Evolutionary conservation across 92 coral and sea anemone genomes (phyloP).

Genomic region (Epizoanthus illoricatus): DNA sequence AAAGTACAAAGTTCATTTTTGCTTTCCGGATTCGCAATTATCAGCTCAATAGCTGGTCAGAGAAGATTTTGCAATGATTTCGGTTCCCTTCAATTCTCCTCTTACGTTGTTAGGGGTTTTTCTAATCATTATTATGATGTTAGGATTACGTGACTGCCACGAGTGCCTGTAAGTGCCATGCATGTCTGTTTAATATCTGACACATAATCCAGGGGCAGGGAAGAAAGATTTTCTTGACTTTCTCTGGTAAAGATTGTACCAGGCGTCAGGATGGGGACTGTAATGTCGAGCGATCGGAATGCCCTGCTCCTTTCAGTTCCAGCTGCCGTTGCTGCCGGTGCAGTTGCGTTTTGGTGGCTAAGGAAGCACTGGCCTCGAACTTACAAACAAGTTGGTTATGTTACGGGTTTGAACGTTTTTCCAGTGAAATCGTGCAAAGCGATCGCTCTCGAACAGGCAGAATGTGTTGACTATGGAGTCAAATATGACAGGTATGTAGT

Average conservation of each 20-base stretch:
- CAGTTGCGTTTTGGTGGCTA: constrained; percentile 46
- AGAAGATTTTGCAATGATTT: too few species aligned
- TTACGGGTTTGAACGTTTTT: constrained; percentile 48
- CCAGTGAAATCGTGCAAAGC: constrained; percentile 73
- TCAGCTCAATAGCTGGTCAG: too few species aligned
- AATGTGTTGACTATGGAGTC: constrained; percentile 51
- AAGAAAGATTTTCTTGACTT: too few species aligned
- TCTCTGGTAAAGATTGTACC: background rate
- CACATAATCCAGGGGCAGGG: too few species aligned
- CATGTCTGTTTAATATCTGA: too few species aligned
- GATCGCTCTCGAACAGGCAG: constrained; percentile 43
- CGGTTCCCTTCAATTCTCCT: too few species aligned
- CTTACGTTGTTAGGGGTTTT: too few species aligned
- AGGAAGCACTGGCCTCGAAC: constrained; percentile 13
- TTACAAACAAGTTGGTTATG: constrained; percentile 52
- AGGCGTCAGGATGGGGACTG: constrained; percentile 10
- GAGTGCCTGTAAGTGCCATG: too few species aligned
- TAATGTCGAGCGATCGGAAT: background rate
- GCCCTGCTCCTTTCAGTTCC: constrained; percentile 10
- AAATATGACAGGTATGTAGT: constrained; percentile 57
- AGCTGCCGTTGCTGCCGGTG: constrained; percentile 18
- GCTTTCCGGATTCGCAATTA: too few species aligned
- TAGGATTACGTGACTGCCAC: too few species aligned
- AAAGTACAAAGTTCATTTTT: too few species aligned
- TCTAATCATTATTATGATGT: too few species aligned